Evolutionary conservation across 1,140 invertebrate genomes (phyloP).

Genomic region (Octopus sinensis): DNA sequence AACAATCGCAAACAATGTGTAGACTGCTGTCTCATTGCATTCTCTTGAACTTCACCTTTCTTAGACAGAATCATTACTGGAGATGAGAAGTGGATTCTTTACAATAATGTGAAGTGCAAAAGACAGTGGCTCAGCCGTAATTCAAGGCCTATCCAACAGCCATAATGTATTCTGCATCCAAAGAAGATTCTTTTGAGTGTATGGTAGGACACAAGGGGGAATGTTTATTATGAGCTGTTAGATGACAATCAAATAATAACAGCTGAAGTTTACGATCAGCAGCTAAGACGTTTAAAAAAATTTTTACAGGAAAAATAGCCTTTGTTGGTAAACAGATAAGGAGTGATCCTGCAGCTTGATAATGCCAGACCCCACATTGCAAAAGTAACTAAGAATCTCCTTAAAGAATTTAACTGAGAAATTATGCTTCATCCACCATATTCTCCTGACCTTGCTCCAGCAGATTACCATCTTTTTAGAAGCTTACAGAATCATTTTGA

Average conservation of each 20-base stretch:
- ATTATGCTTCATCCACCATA: background rate
- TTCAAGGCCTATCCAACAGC: too few relatives aligned
- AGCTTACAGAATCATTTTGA: background rate
- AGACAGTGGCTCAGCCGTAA: background rate
- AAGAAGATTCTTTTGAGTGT: background rate
- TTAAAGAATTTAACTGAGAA: background rate
- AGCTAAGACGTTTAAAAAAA: background rate
- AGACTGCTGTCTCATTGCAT: background rate
- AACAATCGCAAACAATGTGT: background rate
- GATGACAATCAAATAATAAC: too few relatives aligned
- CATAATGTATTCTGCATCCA: background rate
- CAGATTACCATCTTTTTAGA: background rate
- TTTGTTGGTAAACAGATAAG: too few relatives aligned
- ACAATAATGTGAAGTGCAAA: background rate
- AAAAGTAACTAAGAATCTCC: too few relatives aligned
- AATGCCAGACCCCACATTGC: too few relatives aligned
- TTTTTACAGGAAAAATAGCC: background rate
- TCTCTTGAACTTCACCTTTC: background rate
- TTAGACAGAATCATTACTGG: background rate
- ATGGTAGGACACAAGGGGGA: background rate
- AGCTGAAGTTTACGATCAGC: background rate
- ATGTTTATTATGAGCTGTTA: too few relatives aligned
- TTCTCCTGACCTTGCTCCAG: background rate
- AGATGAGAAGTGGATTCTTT: background rate
- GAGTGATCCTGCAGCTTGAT: too few relatives aligned